Evolutionary conservation across 1,140 invertebrate species (phyloP).

Genomic region (Drosophila grimshawi): DNA sequence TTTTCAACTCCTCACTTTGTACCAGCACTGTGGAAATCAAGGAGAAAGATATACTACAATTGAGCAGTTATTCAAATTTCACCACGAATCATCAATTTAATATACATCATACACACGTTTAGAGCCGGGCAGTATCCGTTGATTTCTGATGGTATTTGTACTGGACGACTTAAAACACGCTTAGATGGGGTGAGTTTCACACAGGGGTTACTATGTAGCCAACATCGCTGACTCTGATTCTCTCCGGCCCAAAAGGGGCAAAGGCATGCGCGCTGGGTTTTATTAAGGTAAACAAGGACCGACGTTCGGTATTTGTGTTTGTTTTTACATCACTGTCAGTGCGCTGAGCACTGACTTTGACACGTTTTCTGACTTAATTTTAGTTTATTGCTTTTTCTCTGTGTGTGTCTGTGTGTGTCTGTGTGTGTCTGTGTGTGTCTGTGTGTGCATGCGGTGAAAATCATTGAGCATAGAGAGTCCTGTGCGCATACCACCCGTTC

Average conservation of each 20-base stretch:
- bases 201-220: conserved; percentile 7
- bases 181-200: conserved; percentile 21
- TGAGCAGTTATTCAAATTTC: conserved; percentile 1
- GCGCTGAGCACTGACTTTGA: conserved; percentile 78
- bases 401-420: conserved; percentile 13
- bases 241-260: not conserved
- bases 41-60: no score
- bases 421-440: conserved; percentile 27
- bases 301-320: conserved; percentile 76
- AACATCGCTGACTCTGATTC: conserved; percentile 20
- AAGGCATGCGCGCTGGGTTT: conserved; percentile 34
- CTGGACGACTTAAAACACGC: not conserved
- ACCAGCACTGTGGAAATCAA: no score
- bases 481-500: conserved; percentile 11
- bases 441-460: conserved; percentile 8
- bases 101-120: not conserved
- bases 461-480: conserved; percentile 12
- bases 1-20: no score
- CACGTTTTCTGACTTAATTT: conserved; percentile 83
- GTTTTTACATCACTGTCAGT: conserved; percentile 78
- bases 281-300: conserved; percentile 75
- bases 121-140: not conserved
- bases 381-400: conserved; percentile 81
- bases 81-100: conserved; percentile 21
- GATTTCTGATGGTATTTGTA: conserved; percentile 5